These are phyloP conservation scores for Forbesichthys agassizii DNA, from an alignment of 2,113 vertebrate genomes.

Conservation along the genomic window DNA sequence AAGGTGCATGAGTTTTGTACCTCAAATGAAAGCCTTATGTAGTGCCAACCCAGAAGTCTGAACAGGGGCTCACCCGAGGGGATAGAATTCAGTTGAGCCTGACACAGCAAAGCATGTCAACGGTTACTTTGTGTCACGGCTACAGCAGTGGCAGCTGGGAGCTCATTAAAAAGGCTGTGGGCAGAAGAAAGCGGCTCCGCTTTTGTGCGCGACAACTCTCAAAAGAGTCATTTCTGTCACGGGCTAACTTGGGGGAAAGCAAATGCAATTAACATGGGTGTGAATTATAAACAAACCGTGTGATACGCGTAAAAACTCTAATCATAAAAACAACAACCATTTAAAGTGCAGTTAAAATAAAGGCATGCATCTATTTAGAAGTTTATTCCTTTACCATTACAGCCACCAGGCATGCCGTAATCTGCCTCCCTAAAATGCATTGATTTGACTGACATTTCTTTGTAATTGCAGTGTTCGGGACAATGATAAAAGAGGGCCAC, in stretches of 20 bases:
- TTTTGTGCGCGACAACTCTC: constrained; percentile 4
- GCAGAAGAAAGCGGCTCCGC: constrained; percentile 21
- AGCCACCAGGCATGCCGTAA: constrained; percentile 29
- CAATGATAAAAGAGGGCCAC: constrained; percentile 55
- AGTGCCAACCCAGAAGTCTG: constrained; percentile 49
- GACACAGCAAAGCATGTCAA: constrained; percentile 59
- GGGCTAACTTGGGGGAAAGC: constrained; percentile 31
- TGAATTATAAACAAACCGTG: constrained; percentile 62
- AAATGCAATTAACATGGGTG: constrained; percentile 64
- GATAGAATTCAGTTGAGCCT: constrained; percentile 59
- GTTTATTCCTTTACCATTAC: constrained; percentile 42
- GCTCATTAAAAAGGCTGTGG: constrained; percentile 56
- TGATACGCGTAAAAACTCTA: constrained; percentile 26
- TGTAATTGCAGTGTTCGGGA: constrained; percentile 62
- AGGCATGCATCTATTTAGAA: constrained; percentile 47
- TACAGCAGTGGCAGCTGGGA: constrained; percentile 28
- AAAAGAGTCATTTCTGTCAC: constrained; percentile 42
- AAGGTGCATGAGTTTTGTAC: constrained; percentile 36
- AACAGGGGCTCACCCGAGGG: constrained; percentile 54
- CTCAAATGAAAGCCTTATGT: constrained; percentile 46
- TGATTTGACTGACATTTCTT: constrained; percentile 63
- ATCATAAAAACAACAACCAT: constrained; percentile 56
- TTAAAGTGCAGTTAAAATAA: constrained; percentile 45
- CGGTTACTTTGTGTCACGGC: constrained; percentile 57
- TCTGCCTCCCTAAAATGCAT: constrained; percentile 29